A percentile compares a stretch with the other conserved stretches of the same genome.
These are phyloP conservation scores for Xestia ashworthii DNA, from an alignment of 2,888 invertebrate species.

Conservation along the genomic window DNA sequence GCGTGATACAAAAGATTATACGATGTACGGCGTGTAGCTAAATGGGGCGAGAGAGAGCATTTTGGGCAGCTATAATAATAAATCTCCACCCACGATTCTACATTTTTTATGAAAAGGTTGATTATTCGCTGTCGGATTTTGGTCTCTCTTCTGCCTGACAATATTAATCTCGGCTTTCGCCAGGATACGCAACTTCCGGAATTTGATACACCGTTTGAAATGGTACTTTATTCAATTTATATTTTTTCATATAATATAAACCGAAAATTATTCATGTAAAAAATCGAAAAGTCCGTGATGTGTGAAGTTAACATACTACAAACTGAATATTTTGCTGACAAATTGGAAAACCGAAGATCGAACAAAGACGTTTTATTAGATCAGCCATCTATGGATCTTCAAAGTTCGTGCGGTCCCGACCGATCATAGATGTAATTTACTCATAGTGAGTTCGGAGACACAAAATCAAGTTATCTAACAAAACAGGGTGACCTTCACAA, in stretches of 20 bases:
- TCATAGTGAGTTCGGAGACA: slow-evolving; percentile 20
- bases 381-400: slow-evolving; percentile 24
- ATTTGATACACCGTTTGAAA: slow-evolving; percentile 14
- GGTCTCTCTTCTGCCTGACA: slow-evolving; percentile 15
- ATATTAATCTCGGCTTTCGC: slow-evolving; percentile 35
- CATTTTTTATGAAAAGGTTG: slow-evolving; percentile 48
- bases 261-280: neutral
- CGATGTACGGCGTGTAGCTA: slow-evolving; percentile 40
- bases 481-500: slow-evolving; percentile 2
- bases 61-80: slow-evolving; percentile 57
- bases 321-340: slow-evolving; percentile 3
- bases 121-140: slow-evolving; percentile 37
- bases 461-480: slow-evolving; percentile 40
- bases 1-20: slow-evolving; percentile 56
- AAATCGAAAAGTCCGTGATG: neutral
- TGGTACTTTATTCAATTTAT: neutral
- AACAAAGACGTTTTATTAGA: slow-evolving; percentile 39
- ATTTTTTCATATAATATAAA: neutral
- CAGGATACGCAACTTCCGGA: slow-evolving; percentile 24
- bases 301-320: neutral
- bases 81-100: slow-evolving; percentile 47
- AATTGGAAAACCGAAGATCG: neutral
- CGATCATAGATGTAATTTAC: slow-evolving; percentile 38
- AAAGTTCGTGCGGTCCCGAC: slow-evolving; percentile 36
- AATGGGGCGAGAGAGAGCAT: slow-evolving; percentile 43